Evolutionary conservation across 2,797 vertebrate species (phyloP).

Genomic region (Neosilurus hyrtlii): DNA sequence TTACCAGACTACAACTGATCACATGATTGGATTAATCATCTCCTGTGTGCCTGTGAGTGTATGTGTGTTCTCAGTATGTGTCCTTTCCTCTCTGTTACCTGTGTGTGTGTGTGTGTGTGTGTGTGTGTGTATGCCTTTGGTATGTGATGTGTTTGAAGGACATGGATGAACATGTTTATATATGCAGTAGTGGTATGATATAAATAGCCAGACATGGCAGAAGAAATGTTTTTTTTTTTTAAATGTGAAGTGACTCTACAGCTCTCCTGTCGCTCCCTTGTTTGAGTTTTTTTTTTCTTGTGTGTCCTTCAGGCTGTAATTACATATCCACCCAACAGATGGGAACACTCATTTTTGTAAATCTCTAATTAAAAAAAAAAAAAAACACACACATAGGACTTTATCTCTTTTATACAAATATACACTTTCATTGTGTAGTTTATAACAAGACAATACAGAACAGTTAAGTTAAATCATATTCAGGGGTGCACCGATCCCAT

Average conservation of each 20-base stretch:
- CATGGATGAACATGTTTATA: background rate
- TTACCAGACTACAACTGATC: conserved; percentile 9
- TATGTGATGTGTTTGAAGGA: conserved; percentile 5
- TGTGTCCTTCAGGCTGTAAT: conserved; percentile 52
- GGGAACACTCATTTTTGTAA: conserved; percentile 36
- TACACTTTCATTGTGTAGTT: background rate
- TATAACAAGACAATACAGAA: background rate
- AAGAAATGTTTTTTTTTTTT: background rate
- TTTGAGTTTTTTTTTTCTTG: conserved; percentile 32
- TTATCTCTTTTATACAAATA: background rate
- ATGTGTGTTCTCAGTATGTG: background rate
- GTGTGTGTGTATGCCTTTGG: background rate
- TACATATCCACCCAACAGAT: conserved; percentile 54
- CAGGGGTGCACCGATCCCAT: background rate
- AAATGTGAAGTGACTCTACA: conserved; percentile 11
- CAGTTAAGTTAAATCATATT: background rate
- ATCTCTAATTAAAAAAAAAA: background rate
- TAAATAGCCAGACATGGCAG: conserved; percentile 3
- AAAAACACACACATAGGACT: background rate
- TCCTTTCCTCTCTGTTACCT: background rate
- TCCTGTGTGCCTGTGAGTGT: background rate
- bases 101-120: background rate
- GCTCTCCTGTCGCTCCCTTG: conserved; percentile 25
- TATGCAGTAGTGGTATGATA: conserved; percentile 5
- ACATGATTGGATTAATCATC: conserved; percentile 12